Percentiles rank a stretch among this genome's conserved stretches.
These are phyloP conservation scores for Scelioninae gen. 1 DNA, from an alignment of 2,888 invertebrate genomes.

Conservation along the genomic window DNA sequence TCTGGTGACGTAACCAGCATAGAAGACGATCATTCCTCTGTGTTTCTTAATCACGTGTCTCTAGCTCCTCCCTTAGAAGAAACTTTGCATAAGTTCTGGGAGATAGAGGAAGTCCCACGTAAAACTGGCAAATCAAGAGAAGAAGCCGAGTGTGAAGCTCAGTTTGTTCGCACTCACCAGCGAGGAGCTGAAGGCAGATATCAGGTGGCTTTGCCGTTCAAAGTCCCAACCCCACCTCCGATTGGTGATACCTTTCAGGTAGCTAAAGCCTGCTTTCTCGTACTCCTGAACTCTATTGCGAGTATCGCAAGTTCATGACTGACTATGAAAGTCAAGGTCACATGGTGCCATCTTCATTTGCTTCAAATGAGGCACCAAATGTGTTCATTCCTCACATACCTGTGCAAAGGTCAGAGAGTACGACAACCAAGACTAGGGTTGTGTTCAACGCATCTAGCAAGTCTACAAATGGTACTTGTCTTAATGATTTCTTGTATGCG, in stretches of 20 bases:
- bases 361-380: background rate
- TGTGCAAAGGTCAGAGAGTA: slow-evolving; percentile 42
- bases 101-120: slow-evolving; percentile 28
- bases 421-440: slow-evolving; percentile 46
- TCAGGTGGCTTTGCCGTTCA: slow-evolving; percentile 28
- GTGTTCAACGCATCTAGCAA: slow-evolving; percentile 59
- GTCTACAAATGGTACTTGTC: slow-evolving; percentile 39
- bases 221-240: background rate
- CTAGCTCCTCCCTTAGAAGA: slow-evolving; percentile 9
- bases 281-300: slow-evolving; percentile 64
- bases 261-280: slow-evolving; percentile 4
- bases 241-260: slow-evolving; percentile 22
- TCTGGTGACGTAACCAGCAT: slow-evolving; percentile 13
- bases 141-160: slow-evolving; percentile 10
- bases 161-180: slow-evolving; percentile 21
- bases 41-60: slow-evolving; percentile 6
- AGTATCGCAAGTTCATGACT: slow-evolving; percentile 70
- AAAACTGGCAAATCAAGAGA: slow-evolving; percentile 8
- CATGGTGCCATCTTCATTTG: slow-evolving; percentile 30
- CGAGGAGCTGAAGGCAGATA: slow-evolving; percentile 15
- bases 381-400: slow-evolving; percentile 53
- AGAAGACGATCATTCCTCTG: background rate
- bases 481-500: slow-evolving; percentile 46
- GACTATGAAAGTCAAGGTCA: slow-evolving; percentile 62
- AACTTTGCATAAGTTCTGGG: slow-evolving; percentile 21